Evolutionary conservation across 2,888 invertebrate species (phyloP).

Genomic region (Malacosoma neustria): DNA sequence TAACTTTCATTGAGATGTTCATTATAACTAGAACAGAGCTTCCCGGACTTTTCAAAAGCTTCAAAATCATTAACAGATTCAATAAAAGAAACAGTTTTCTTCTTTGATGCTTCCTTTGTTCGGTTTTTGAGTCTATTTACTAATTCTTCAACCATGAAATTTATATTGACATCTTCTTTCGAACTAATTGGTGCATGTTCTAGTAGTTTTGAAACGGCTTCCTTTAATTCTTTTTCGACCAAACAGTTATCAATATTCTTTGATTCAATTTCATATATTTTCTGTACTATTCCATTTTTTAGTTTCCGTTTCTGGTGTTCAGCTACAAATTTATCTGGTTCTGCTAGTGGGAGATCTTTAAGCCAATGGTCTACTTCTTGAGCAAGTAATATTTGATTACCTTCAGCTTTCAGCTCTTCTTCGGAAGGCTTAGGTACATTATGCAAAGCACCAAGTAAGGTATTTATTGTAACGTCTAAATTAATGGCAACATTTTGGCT

Average conservation of each 20-base stretch:
- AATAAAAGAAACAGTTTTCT: constrained; percentile 23
- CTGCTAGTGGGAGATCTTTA: constrained; percentile 30
- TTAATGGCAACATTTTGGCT: constrained; percentile 24
- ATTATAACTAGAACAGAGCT: constrained; percentile 13
- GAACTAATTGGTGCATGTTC: constrained; percentile 25
- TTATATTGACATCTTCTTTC: constrained; percentile 19
- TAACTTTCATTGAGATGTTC: constrained; percentile 9
- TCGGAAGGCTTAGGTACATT: constrained; percentile 39
- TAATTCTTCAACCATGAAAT: constrained; percentile 35
- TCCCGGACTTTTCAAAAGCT: constrained; percentile 24
- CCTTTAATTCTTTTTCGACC: constrained; percentile 21
- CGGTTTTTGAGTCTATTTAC: constrained; percentile 32
- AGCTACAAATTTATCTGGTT: constrained; percentile 17
- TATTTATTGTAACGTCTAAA: constrained; percentile 20
- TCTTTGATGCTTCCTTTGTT: constrained; percentile 11
- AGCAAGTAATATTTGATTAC: constrained; percentile 36
- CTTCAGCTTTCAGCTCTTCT: constrained; percentile 35
- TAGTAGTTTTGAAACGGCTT: constrained; percentile 27
- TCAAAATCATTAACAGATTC: constrained; percentile 20
- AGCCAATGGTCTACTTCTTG: constrained; percentile 48
- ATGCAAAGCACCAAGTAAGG: constrained; percentile 31
- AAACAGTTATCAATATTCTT: constrained; percentile 10
- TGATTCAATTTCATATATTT: constrained; percentile 30
- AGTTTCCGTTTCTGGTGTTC: constrained; percentile 23
- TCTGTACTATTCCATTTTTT: constrained; percentile 33